Conservation (phyloP, 2,797 vertebrate species). For the Melanotaenia nigrans region DNA sequence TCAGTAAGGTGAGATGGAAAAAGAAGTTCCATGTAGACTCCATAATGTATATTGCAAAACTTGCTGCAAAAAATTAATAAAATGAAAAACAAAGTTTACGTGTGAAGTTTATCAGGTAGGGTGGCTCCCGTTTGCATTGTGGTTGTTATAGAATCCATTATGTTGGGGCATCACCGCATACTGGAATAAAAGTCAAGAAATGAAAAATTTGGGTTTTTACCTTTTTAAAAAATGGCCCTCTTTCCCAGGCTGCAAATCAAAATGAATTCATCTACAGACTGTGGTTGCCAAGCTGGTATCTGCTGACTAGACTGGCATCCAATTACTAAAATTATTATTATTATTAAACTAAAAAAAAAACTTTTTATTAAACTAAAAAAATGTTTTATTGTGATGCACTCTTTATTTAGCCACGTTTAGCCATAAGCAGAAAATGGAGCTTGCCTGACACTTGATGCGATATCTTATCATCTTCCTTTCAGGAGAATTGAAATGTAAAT, state of each 20-base stretch:
- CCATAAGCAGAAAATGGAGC: not conserved
- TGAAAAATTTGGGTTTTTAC: not conserved
- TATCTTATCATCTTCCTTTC: slow-evolving; percentile 19
- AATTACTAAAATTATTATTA: too few species aligned
- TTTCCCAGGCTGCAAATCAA: not conserved
- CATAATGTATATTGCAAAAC: not conserved
- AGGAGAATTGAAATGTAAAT: not conserved
- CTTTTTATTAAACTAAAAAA: too few species aligned
- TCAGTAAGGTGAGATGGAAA: not conserved
- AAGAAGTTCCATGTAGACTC: not conserved
- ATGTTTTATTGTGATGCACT: not conserved
- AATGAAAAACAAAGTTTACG: not conserved
- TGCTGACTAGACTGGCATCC: not conserved
- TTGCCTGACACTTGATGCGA: not conserved
- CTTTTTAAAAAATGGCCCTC: not conserved
- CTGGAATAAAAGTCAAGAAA: not conserved
- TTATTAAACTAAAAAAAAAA: too few species aligned
- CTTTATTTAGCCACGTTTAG: not conserved
- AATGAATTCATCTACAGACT: not conserved
- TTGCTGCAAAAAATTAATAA: not conserved
- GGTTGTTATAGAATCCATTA: not conserved
- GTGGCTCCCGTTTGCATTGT: not conserved
- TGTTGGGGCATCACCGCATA: not conserved
- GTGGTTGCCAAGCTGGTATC: not conserved
- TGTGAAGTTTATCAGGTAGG: not conserved